Conservation (phyloP, 2,888 invertebrate species). For the Selenia dentaria region DNA sequence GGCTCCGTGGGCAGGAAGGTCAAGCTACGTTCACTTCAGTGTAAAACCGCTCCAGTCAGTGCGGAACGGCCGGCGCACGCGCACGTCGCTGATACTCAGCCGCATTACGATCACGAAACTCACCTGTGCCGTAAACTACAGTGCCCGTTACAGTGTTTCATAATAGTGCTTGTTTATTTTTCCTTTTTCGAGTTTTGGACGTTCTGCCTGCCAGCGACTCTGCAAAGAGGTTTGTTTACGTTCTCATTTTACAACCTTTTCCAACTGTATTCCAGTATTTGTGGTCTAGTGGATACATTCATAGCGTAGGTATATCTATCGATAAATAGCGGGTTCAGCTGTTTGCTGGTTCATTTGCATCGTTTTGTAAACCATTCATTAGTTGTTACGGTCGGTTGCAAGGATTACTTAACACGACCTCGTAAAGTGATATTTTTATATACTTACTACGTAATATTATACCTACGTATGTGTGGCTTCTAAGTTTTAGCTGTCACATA, state of each 20-base stretch:
- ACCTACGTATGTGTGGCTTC: too few relatives aligned
- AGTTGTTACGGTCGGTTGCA: constrained; percentile 66
- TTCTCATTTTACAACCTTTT: constrained; percentile 35
- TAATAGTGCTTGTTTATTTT: constrained; percentile 71
- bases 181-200: constrained; percentile 53
- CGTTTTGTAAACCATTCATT: constrained; percentile 71
- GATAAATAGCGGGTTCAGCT: constrained; percentile 51
- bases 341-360: constrained; percentile 66
- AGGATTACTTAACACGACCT: constrained; percentile 70
- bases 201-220: constrained; percentile 55
- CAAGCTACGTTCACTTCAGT: constrained; percentile 76
- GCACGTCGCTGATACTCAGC: constrained; percentile 55
- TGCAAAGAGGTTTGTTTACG: constrained; percentile 67
- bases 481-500: constrained; percentile 14
- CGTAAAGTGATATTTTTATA: constrained; percentile 33
- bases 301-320: constrained; percentile 43
- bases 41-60: constrained; percentile 72
- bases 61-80: constrained; percentile 71
- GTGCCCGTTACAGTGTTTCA: constrained; percentile 75
- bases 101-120: constrained; percentile 59
- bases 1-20: constrained; percentile 78
- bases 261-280: constrained; percentile 34
- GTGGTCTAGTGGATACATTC: constrained; percentile 52
- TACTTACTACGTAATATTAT: too few relatives aligned
- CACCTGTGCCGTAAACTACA: constrained; percentile 62